phyloP scores from a whole-genome alignment of 2,888 invertebrate genomes.

The Scrobipalpa atriplicella region DNA sequence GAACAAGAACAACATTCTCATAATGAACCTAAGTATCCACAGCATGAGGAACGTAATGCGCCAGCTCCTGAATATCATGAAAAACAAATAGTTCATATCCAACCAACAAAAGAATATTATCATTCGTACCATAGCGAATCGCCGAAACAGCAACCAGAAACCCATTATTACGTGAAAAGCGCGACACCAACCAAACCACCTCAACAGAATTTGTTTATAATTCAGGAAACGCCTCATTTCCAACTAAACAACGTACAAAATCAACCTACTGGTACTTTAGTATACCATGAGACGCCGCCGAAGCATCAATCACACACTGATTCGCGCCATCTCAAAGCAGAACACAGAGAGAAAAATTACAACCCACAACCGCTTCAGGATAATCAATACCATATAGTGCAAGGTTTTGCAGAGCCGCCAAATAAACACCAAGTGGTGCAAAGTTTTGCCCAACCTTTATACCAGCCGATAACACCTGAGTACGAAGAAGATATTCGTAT shows the following conservation, averaged over 20 bases:
- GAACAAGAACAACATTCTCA: background rate
- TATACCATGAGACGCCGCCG: constrained; percentile 25
- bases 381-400: constrained; percentile 31
- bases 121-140: background rate
- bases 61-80: background rate
- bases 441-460: constrained; percentile 32
- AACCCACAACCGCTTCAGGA: constrained; percentile 35
- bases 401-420: constrained; percentile 36
- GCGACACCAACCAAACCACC: background rate
- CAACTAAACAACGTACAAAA: constrained; percentile 6
- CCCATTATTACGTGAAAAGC: constrained; percentile 1
- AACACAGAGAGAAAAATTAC: constrained; percentile 41
- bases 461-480: constrained; percentile 54
- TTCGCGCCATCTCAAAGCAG: constrained; percentile 38
- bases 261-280: background rate
- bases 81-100: background rate
- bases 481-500: constrained; percentile 63
- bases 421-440: constrained; percentile 37
- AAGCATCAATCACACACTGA: constrained; percentile 21
- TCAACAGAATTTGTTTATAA: background rate
- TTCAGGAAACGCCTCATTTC: constrained; percentile 9
- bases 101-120: background rate
- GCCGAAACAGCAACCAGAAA: constrained; percentile 4
- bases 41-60: background rate
- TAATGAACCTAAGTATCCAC: background rate